Conservation (phyloP, 1,140 invertebrate genomes). For the Brachionus calyciflorus region DNA sequence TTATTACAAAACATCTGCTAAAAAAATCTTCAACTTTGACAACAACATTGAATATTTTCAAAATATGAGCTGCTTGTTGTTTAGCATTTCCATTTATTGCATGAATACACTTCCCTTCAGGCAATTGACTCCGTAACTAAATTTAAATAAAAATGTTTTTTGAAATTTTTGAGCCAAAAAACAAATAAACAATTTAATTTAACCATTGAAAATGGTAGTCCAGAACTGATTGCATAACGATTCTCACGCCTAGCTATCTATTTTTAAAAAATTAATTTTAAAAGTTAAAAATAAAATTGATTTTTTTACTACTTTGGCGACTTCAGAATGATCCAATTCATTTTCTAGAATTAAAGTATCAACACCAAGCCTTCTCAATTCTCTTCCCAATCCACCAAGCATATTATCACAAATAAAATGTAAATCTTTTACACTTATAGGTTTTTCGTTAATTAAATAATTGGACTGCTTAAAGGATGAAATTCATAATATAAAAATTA, state of each 20-base stretch:
- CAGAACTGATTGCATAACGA: constrained; percentile 65
- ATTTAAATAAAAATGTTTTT: neutral
- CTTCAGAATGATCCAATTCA: constrained; percentile 61
- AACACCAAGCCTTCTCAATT: constrained; percentile 68
- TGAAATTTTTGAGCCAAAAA: neutral
- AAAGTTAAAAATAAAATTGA: neutral
- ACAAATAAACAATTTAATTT: too few relatives aligned
- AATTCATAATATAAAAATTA: neutral
- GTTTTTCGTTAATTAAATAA: constrained; percentile 14
- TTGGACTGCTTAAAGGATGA: neutral
- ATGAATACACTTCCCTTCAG: constrained; percentile 52
- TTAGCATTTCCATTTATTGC: constrained; percentile 57
- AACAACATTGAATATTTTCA: constrained; percentile 66
- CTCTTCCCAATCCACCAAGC: constrained; percentile 63
- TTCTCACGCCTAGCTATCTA: constrained; percentile 62
- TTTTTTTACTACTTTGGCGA: constrained; percentile 54
- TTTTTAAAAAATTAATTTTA: neutral
- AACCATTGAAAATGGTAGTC: constrained; percentile 56
- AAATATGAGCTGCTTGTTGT: constrained; percentile 66
- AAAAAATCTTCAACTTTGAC: constrained; percentile 67
- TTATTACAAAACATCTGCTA: constrained; percentile 66
- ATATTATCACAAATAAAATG: constrained; percentile 60
- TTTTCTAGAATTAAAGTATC: constrained; percentile 65
- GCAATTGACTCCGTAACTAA: constrained; percentile 62
- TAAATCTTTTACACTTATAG: constrained; percentile 51